phyloP scores from a whole-genome alignment of 2,113 vertebrate species.

The Periophthalmodon schlosseri region DNA sequence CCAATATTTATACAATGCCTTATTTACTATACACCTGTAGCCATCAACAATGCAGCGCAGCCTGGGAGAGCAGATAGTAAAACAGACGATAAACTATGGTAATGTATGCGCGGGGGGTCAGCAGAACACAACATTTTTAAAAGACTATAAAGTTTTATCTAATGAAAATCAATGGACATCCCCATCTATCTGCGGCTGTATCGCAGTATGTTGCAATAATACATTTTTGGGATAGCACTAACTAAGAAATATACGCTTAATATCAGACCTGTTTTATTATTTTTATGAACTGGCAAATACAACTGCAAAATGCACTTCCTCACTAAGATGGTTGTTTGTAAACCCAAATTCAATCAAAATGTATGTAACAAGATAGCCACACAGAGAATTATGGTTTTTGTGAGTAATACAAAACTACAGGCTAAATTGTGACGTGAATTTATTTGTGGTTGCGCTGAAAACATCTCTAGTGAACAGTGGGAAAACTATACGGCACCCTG shows the following conservation, averaged over 20 bases:
- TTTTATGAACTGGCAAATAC: background rate
- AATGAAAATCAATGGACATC: background rate
- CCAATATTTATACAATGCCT: background rate
- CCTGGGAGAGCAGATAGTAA: background rate
- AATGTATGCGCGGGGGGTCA: background rate
- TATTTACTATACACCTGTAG: background rate
- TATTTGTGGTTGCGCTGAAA: slow-evolving; percentile 3
- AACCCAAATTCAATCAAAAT: background rate
- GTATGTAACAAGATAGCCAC: background rate
- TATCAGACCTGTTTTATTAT: background rate
- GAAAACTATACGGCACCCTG: slow-evolving; percentile 1
- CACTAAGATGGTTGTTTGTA: background rate
- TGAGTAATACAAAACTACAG: slow-evolving; percentile 1
- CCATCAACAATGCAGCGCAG: background rate
- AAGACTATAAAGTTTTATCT: background rate
- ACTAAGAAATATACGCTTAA: background rate
- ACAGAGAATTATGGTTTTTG: background rate
- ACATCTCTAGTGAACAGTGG: background rate
- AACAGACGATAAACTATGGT: slow-evolving; percentile 2
- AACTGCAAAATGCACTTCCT: background rate
- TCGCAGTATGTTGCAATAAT: background rate
- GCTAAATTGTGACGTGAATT: background rate
- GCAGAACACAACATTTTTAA: slow-evolving; percentile 1
- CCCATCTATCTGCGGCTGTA: background rate
- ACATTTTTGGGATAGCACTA: background rate